These are phyloP conservation scores for Synergus itoensis DNA, from an alignment of 2,888 invertebrate species.

Conservation along the genomic window DNA sequence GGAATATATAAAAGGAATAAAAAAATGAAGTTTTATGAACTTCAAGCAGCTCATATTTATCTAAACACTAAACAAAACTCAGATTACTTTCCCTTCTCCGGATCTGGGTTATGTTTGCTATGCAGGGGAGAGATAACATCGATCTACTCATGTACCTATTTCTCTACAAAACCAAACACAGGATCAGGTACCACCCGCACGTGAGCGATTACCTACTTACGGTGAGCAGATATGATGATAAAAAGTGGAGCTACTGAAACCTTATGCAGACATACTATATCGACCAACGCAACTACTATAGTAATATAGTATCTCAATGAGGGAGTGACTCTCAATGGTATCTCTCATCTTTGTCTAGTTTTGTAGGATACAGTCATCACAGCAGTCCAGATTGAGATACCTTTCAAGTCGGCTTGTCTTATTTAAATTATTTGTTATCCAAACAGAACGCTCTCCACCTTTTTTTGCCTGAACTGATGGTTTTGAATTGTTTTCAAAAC, in stretches of 20 bases:
- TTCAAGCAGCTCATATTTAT: constrained; percentile 5
- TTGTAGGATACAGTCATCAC: constrained; percentile 37
- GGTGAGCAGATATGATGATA: constrained; percentile 26
- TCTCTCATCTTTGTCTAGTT: constrained; percentile 36
- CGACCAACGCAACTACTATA: constrained; percentile 35
- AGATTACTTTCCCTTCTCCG: constrained; percentile 55
- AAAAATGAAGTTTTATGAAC: background rate
- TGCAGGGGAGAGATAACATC: constrained; percentile 53
- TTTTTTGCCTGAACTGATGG: background rate
- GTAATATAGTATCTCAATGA: constrained; percentile 16
- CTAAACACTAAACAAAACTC: constrained; percentile 49
- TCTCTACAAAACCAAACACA: constrained; percentile 51
- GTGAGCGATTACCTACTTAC: constrained; percentile 47
- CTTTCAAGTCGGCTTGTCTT: background rate
- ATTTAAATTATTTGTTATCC: background rate
- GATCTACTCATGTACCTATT: constrained; percentile 49
- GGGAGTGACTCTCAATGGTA: constrained; percentile 21
- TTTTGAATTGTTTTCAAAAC: constrained; percentile 53
- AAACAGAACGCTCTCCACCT: background rate
- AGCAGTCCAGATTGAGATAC: constrained; percentile 1
- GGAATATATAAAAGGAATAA: too few species aligned
- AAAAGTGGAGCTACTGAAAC: constrained; percentile 39
- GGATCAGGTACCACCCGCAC: constrained; percentile 53
- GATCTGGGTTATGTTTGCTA: constrained; percentile 55
- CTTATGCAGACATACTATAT: constrained; percentile 28